Evolutionary conservation across 2,113 vertebrate genomes (phyloP).

Genomic region (Cyanocitta stelleri): DNA sequence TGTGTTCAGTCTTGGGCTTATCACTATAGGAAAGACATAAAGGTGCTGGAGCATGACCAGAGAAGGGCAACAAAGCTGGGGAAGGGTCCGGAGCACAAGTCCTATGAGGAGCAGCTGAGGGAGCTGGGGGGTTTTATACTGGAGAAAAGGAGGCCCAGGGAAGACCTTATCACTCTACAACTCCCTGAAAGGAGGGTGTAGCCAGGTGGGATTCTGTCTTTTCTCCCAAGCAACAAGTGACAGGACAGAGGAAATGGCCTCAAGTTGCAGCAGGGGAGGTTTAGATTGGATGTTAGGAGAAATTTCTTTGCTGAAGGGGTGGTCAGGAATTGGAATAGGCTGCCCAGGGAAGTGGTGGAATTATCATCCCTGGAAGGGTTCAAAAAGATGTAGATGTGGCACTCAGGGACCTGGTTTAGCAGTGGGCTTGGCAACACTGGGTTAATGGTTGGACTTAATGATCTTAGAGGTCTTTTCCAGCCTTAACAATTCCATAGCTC

Average conservation of each 20-base stretch:
- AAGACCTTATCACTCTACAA: background rate
- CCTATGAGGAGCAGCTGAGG: background rate
- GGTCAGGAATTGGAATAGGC: background rate
- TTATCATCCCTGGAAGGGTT: background rate
- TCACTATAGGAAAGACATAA: background rate
- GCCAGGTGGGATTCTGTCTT: background rate
- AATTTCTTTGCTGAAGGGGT: background rate
- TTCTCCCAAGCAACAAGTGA: background rate
- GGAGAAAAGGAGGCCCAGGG: background rate
- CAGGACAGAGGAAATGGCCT: background rate
- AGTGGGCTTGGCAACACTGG: background rate
- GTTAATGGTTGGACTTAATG: background rate
- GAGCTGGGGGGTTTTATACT: background rate
- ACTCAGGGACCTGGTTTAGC: rapidly evolving
- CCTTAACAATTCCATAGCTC: background rate
- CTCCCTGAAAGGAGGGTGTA: background rate
- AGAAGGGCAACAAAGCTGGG: background rate
- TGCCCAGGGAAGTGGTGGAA: background rate
- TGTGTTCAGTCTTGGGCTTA: background rate
- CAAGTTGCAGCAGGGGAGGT: background rate
- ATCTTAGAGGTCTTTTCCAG: background rate
- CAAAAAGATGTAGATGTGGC: background rate
- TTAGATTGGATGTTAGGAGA: background rate
- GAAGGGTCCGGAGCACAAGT: background rate
- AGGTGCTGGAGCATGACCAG: background rate